These are phyloP conservation scores for Alsophila aescularia DNA, from an alignment of 2,888 invertebrate species.

Conservation along the genomic window DNA sequence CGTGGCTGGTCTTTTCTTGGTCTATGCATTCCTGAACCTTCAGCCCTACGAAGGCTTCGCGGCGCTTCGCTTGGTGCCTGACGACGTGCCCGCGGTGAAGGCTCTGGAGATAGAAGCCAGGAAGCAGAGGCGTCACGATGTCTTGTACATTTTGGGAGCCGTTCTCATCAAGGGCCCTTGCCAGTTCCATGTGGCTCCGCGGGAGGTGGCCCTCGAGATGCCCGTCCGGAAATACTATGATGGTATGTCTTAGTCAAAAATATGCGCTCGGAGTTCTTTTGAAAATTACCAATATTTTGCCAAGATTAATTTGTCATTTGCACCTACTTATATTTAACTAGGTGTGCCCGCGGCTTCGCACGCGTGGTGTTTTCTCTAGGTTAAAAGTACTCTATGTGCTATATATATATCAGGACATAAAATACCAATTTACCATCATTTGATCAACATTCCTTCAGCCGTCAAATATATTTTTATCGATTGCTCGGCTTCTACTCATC, in stretches of 20 bases:
- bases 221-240: slow-evolving; percentile 63
- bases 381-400: too few relatives aligned
- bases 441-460: too few relatives aligned
- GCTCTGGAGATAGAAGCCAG: slow-evolving; percentile 57
- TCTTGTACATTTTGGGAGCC: slow-evolving; percentile 63
- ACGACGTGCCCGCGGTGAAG: slow-evolving; percentile 56
- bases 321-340: too few relatives aligned
- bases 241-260: slow-evolving; percentile 60
- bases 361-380: too few relatives aligned
- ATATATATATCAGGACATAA: too few relatives aligned
- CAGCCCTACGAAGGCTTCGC: slow-evolving; percentile 67
- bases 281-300: too few relatives aligned
- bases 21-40: slow-evolving; percentile 61
- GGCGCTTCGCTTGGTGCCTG: slow-evolving; percentile 54
- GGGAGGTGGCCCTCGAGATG: slow-evolving; percentile 66
- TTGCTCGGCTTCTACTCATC: too few relatives aligned
- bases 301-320: too few relatives aligned
- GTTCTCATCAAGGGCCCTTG: slow-evolving; percentile 57
- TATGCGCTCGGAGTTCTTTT: not conserved
- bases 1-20: slow-evolving; percentile 67
- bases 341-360: too few relatives aligned
- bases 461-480: too few relatives aligned
- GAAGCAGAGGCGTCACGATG: slow-evolving; percentile 55
- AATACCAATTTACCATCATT: too few relatives aligned
- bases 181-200: slow-evolving; percentile 55